Base-by-base conservation (phyloP, 2,888 invertebrate species). In the Dryocosmus kuriphilus region DNA sequence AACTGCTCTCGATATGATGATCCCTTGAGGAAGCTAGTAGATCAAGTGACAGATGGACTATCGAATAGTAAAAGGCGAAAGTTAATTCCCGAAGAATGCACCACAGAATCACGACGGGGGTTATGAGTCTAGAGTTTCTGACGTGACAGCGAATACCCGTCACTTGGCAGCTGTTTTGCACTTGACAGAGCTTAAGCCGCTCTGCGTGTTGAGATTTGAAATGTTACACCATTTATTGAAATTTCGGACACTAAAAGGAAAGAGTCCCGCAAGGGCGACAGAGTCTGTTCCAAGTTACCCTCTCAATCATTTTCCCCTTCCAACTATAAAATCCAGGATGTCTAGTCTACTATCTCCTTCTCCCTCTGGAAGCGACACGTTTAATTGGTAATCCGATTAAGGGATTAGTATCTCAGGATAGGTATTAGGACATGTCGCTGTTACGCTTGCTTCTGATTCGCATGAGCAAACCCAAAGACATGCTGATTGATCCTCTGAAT, bases 341-440 rank as follows among this genome's bases (percentile, higher is more conserved):
- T 35, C 30, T 51, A n/a, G 35, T 35, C 30, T 51, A n/a, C 51
- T 27, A 71, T 30, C 71, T 51, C 51, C 67, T n/a, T 11, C 62
- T 74, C 78, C 79, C 65, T 77, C 77, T 73, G 75, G 30, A 71
- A 78, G 84, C 88, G 89, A 89, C 89, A 86, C 87, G 88, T 91
- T 91, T 90, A 90, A 91, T 91, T 91, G 90, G 88, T 90, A 91
- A 91, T 90, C 91, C 90, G 90, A 90, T 91, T 89, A 91, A 91
- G 89, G 90, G 91, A 90, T 91, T 90, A 90, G 90, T 88, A 88
- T 89, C 88, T 89, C 89, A 87, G 86, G 89, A 88, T 86, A 86
- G 89, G 89, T 86, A 88, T 90, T 89, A 90, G 88, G 86, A 90
- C 88, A 86, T 89, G 89, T 89, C 87, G 85, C 86, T 84, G 84